Base-by-base conservation (phyloP, 2,888 invertebrate species). In the Meteorus cinctellus region DNA sequence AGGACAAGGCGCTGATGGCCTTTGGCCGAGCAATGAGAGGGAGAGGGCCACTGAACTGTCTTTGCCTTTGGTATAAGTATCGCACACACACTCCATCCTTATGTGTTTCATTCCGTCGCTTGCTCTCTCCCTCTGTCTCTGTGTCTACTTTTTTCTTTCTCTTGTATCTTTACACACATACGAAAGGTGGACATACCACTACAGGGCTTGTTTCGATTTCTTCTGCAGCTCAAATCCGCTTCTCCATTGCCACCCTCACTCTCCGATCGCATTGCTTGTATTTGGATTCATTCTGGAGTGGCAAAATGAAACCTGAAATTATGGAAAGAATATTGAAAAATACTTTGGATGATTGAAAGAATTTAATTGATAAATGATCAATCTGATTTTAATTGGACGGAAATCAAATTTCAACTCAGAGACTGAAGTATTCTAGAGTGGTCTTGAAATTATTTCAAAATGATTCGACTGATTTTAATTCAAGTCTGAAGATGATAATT, bases 1-100 rank as follows among this genome's bases (percentile, higher is more conserved):
- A 84, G 87, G 87, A 86, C 86, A 86, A 87, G 86, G 86, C 85
- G 85, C 86, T 85, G 82, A 82, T 86, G 85, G 86, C 86, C 86
- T 86, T 86, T 86, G 85, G 83, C 77, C 74, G 77, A 74, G 75
- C 79, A 78, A 67, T 62, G 72, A 78, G 77, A 77, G 80, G 81
- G 81, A 82, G 78, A 83, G 84, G 86, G 85, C 85, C 86, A 86
- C 83, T 86, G 86, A 86, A 86, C 86, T 84, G 85, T 86, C 84
- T 83, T 63, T 80, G 48, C 48, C 29, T 41, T 59, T 55, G 55
- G 66, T 66, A 36, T 66, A 66, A 66, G 41, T 45, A 45, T 24
- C 24, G 66, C 24, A 66, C 41, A 36, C n/a, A 36, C 34, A 72
- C 45, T 73, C 71, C 70, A 59, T 78, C 72, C 71, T 51, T 67